Base-by-base conservation (phyloP, 2,888 invertebrate species). In the Scaptomyza polygonia region DNA sequence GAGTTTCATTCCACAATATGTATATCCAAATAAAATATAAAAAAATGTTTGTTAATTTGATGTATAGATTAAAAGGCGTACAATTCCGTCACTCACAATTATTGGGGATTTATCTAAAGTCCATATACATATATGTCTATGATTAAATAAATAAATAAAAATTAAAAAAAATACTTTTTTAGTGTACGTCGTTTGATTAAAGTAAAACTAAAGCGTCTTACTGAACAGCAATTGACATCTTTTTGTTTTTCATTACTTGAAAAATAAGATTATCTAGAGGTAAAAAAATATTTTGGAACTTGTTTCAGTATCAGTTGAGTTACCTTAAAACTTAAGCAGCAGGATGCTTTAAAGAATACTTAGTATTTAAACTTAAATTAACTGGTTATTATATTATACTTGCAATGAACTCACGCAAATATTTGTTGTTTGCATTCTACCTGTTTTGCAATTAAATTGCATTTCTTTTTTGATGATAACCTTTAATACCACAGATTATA, bases 11-110 rank as follows among this genome's bases (percentile, higher is more conserved):
- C 34, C 65, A 47, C 34, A 36, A 69, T 49, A 48, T 39, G 45
- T 42, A 36, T 14, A 59, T 27, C 43, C 39, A 44, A 52, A 5
- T 67, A 39, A 36, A 25, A 51, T n/a, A n/a, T 42, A 52, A 66
- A 47, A 53, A 44, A 5, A 3, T 67, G 34, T 58, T 69, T 71
- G 58, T 72, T 75, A 63, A 44, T 65, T 76, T 58, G 72, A 76
- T 76, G 72, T 72, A 71, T 63, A 75, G 61, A 39, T 39, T 16
- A 75, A 63, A 63, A 73, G 49, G 54, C 59, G 42, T 70, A 74
- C 39, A 73, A 70, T 45, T 45, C 47, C 34, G 48, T 69, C 62
- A 52, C 63, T 61, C 69, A 59, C 51, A 39, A 69, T 43, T 74
- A 71, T 74, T 74, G 75, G 45, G 55, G 48, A 69, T 71, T 74